Conservation (phyloP, 2,888 invertebrate species). For the Microctonus aethiopoides region DNA sequence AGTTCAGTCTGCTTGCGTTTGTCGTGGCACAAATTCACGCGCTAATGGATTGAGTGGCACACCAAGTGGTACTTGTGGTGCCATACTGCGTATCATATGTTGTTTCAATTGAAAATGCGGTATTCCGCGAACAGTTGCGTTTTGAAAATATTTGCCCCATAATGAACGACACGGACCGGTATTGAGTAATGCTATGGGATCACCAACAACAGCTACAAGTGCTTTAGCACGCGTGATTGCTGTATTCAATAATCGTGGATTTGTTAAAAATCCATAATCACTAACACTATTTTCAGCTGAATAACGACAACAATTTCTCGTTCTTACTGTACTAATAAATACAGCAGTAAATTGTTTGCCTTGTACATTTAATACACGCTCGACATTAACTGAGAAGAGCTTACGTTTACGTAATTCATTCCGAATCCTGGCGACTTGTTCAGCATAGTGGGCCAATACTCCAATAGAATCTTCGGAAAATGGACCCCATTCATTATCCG, state of each 20-base stretch:
- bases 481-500: conserved; percentile 76
- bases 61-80: conserved; percentile 35
- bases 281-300: conserved; percentile 70
- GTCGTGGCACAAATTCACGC: conserved; percentile 81
- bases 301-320: conserved; percentile 76
- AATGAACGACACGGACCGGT: conserved; percentile 81
- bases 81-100: conserved; percentile 37
- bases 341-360: conserved; percentile 89
- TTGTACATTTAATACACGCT: conserved; percentile 85
- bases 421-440: conserved; percentile 82
- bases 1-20: conserved; percentile 45
- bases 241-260: conserved; percentile 84
- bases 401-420: conserved; percentile 79
- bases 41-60: conserved; percentile 81
- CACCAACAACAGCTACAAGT: conserved; percentile 85
- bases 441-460: conserved; percentile 86
- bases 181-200: conserved; percentile 84
- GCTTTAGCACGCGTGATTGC: conserved; percentile 86
- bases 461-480: conserved; percentile 82
- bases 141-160: conserved; percentile 67
- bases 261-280: conserved; percentile 85
- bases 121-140: conserved; percentile 39
- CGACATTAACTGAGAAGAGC: conserved; percentile 82
- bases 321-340: conserved; percentile 82
- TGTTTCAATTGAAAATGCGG: conserved; percentile 37